A percentile compares a stretch with the other conserved stretches of the same genome.
phyloP scores from a whole-genome alignment of 2,797 vertebrate species.

The Peromyscus melanophrys region DNA sequence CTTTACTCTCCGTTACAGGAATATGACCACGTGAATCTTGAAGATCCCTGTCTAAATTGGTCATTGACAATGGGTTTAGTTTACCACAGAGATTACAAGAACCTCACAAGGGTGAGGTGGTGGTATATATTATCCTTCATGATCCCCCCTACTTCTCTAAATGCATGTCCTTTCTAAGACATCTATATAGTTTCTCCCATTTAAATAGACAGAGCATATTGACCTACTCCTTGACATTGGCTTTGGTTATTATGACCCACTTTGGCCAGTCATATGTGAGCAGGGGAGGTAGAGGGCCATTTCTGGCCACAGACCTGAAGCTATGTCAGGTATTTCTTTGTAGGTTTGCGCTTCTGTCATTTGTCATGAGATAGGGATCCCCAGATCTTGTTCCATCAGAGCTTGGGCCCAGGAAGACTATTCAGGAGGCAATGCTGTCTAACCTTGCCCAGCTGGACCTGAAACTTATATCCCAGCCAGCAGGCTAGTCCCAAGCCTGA shows the following conservation, averaged over 20 bases:
- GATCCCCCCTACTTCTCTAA: background rate
- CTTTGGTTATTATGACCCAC: background rate
- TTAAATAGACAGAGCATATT: background rate
- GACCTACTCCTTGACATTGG: background rate
- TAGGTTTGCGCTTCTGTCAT: background rate
- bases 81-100: background rate
- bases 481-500: background rate
- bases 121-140: background rate
- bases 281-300: background rate
- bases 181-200: background rate
- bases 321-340: background rate
- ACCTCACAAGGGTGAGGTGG: background rate
- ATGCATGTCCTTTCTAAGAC: background rate
- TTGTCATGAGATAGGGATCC: background rate
- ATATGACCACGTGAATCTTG: background rate
- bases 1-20: conserved; percentile 28
- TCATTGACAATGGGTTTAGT: background rate
- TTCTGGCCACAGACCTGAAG: background rate
- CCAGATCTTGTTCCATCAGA: background rate
- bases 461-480: conserved; percentile 37
- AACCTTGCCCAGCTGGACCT: conserved; percentile 4
- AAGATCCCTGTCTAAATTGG: background rate
- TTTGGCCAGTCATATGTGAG: background rate
- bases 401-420: background rate
- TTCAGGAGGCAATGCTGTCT: background rate